A percentile compares a stretch with the other conserved stretches of the same genome.
Conservation (phyloP, 2,797 vertebrate genomes). For the Chaetophractus vellerosus region DNA sequence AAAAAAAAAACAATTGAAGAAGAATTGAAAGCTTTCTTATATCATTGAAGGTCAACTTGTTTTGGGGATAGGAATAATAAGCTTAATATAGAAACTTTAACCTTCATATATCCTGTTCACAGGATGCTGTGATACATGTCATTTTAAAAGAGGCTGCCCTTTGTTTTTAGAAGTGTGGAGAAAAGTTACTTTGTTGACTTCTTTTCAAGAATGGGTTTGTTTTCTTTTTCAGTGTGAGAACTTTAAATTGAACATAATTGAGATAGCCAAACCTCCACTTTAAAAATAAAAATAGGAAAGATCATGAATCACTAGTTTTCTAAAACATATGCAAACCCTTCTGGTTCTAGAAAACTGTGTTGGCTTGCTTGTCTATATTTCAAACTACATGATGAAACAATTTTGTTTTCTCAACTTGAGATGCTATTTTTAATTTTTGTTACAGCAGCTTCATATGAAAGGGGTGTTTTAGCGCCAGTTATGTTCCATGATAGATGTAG, state of each 20-base stretch:
- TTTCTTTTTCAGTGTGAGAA: constrained; percentile 55
- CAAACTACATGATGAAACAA: constrained; percentile 56
- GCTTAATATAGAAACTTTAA: not conserved
- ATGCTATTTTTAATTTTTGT: constrained; percentile 74
- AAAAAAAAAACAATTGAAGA: not conserved
- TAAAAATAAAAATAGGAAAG: not conserved
- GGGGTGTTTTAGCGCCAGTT: constrained; percentile 27
- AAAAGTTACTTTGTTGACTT: constrained; percentile 31
- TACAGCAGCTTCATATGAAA: constrained; percentile 57
- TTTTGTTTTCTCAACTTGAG: constrained; percentile 74
- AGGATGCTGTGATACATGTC: not conserved
- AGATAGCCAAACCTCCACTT: constrained; percentile 61
- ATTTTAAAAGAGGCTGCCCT: not conserved
- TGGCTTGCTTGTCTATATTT: constrained; percentile 56
- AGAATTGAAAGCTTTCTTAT: not conserved
- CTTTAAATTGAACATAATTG: constrained; percentile 58
- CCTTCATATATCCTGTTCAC: not conserved
- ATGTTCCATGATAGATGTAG: constrained; percentile 51
- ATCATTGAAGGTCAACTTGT: not conserved
- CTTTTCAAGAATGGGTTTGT: constrained; percentile 42
- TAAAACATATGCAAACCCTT: constrained; percentile 72
- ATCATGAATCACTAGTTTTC: constrained; percentile 54
- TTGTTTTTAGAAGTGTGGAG: constrained; percentile 27
- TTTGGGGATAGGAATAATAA: not conserved
- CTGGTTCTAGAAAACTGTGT: constrained; percentile 53